Evolutionary conservation across 2,113 vertebrate genomes (phyloP).

Genomic region (Cyphomyrus plagiostoma): DNA sequence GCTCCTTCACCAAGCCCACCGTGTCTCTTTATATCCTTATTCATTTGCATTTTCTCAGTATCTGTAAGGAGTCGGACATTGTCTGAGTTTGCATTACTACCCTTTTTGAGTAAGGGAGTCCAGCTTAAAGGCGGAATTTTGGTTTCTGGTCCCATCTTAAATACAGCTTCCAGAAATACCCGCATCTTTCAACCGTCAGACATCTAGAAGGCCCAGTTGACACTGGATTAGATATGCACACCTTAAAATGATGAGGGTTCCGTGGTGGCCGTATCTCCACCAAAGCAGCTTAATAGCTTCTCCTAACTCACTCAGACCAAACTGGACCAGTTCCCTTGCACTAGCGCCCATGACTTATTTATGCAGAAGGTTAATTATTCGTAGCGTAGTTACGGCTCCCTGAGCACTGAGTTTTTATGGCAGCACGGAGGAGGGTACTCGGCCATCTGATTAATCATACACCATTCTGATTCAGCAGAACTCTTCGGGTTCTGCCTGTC

Average conservation of each 20-base stretch:
- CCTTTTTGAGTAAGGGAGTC: not conserved
- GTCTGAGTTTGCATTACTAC: not conserved
- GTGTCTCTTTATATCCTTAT: not conserved
- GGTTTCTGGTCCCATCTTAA: not conserved
- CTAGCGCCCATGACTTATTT: not conserved
- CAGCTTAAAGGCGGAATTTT: not conserved
- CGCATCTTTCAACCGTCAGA: not conserved
- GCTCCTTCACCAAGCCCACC: not conserved
- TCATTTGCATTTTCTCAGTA: not conserved
- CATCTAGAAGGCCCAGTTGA: not conserved
- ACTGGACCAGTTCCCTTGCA: not conserved
- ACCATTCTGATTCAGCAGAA: not conserved
- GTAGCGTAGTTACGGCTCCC: not conserved
- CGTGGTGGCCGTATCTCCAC: not conserved
- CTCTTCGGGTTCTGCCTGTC: not conserved
- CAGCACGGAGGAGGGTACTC: not conserved
- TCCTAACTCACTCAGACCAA: not conserved
- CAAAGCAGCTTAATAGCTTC: not conserved
- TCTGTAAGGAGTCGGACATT: not conserved
- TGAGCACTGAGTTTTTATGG: not conserved
- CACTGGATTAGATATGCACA: not conserved
- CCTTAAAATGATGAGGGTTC: not conserved
- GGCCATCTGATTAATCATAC: not conserved
- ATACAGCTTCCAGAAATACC: not conserved
- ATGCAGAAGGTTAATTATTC: not conserved